phyloP scores from a whole-genome alignment of 2,888 invertebrate species.

The Drosophila anceps region DNA sequence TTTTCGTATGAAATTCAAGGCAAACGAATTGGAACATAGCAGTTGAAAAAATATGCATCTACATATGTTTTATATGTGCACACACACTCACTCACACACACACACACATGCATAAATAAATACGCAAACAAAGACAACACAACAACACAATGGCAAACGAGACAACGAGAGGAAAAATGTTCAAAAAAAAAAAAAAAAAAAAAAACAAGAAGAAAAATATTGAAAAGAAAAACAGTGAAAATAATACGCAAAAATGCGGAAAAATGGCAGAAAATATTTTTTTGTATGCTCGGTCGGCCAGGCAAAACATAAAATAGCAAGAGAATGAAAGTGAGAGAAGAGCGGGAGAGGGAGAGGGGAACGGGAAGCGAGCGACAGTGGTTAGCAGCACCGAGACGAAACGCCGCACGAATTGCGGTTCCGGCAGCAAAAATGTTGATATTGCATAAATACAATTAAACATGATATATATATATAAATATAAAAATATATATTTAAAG shows the following conservation, averaged over 20 bases:
- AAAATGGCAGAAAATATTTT: conserved; percentile 63
- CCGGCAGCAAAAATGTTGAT: conserved; percentile 18
- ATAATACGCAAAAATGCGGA: conserved; percentile 72
- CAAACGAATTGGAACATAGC: conserved; percentile 75
- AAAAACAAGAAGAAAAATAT: not conserved
- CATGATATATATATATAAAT: conserved; percentile 15
- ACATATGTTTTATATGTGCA: conserved; percentile 46
- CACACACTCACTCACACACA: conserved; percentile 4
- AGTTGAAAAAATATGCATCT: conserved; percentile 66
- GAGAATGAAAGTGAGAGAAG: not conserved
- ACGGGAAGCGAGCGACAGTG: not conserved
- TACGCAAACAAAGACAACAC: conserved; percentile 55
- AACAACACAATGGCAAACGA: conserved; percentile 47
- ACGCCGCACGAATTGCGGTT: not conserved
- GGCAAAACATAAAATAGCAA: conserved; percentile 33
- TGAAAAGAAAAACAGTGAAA: conserved; percentile 58
- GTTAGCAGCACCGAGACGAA: conserved; percentile 12
- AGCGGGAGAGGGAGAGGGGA: not conserved
- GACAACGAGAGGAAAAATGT: conserved; percentile 43
- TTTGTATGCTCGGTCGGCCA: conserved; percentile 48
- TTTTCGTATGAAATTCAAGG: conserved; percentile 70
- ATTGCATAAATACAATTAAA: conserved; percentile 48
- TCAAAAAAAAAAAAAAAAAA: conserved; percentile 41
- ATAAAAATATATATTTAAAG: conserved; percentile 6
- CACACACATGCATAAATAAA: conserved; percentile 59